phyloP scores from a whole-genome alignment of 2,888 invertebrate species.

The Calliopum simillimum region DNA sequence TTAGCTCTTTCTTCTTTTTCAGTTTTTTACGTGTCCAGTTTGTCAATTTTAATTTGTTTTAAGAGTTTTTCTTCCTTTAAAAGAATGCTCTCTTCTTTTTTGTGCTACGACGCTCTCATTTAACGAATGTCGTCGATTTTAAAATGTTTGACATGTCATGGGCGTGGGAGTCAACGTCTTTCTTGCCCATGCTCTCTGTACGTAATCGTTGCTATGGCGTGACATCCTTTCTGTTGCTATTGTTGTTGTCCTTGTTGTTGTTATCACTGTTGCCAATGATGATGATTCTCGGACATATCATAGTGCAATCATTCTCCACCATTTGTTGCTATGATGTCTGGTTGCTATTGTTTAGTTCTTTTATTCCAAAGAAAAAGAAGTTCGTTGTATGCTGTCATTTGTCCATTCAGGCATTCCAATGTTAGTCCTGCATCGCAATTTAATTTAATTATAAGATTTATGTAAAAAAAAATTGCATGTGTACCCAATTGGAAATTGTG shows the following conservation, averaged over 20 bases:
- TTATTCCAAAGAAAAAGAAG: not conserved
- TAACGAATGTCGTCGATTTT: not conserved
- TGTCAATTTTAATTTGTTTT: slow-evolving; percentile 14
- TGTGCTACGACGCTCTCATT: not conserved
- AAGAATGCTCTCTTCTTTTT: not conserved
- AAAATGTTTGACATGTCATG: no score
- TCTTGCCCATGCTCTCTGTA: not conserved
- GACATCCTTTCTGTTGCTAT: slow-evolving; percentile 7
- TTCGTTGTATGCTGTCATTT: no score
- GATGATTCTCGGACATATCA: not conserved
- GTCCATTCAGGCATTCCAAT: no score
- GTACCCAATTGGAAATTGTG: no score
- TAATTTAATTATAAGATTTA: not conserved
- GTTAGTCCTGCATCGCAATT: not conserved
- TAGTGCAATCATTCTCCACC: not conserved
- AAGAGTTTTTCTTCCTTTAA: not conserved
- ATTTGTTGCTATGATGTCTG: not conserved
- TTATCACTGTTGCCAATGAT: slow-evolving; percentile 1
- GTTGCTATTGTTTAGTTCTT: not conserved
- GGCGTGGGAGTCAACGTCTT: not conserved
- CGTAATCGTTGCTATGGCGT: slow-evolving; percentile 1
- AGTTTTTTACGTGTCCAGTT: not conserved
- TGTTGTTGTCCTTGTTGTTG: not conserved
- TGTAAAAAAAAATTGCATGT: not conserved
- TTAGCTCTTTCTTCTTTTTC: not conserved